phyloP scores from a whole-genome alignment of 2,888 invertebrate species.

The Callosobruchus maculatus region DNA sequence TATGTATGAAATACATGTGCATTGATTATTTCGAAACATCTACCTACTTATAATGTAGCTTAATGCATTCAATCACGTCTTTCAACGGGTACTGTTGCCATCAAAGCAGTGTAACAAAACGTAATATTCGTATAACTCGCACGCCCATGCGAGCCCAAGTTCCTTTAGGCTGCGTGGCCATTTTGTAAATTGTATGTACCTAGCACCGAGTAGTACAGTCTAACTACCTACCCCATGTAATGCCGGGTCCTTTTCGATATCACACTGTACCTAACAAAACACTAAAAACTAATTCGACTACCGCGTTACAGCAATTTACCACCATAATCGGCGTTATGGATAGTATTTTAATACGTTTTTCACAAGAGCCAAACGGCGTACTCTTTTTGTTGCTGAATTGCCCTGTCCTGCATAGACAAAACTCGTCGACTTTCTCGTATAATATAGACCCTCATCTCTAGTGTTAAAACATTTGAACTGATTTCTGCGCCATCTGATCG shows the following conservation, averaged over 20 bases:
- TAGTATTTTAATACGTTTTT: background rate
- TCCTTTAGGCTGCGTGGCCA: background rate
- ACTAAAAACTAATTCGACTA: background rate
- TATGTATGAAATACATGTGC: no score
- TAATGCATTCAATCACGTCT: background rate
- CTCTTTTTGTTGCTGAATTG: background rate
- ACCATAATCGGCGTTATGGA: background rate
- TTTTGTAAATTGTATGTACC: background rate
- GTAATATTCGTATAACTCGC: background rate
- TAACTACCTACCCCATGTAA: background rate
- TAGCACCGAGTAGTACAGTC: background rate
- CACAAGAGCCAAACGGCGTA: background rate
- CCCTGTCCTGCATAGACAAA: no score
- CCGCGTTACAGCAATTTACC: background rate
- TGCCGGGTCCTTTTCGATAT: background rate
- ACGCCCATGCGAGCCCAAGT: background rate
- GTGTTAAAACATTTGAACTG: no score
- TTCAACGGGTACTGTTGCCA: background rate
- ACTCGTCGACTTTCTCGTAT: no score
- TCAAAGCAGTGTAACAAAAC: background rate
- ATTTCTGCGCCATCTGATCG: no score
- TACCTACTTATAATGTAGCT: no score
- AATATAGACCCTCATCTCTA: no score
- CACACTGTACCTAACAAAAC: background rate
- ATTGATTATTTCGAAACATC: no score